Evolutionary conservation across 2,797 vertebrate genomes (phyloP).

Genomic region (Darevskia mixta): DNA sequence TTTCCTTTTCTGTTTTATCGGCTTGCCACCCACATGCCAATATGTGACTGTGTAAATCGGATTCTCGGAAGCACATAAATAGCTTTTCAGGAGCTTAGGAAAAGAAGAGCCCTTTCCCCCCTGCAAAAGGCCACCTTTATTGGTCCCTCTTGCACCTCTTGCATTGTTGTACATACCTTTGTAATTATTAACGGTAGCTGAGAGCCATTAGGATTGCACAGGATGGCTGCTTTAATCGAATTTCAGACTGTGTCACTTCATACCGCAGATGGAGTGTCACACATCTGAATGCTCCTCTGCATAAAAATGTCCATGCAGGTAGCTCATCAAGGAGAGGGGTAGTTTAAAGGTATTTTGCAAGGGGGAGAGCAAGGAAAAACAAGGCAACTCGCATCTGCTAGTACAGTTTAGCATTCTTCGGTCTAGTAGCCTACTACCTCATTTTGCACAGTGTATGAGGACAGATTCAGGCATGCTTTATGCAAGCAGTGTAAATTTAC

Average conservation of each 20-base stretch:
- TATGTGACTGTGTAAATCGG: slow-evolving; percentile 2
- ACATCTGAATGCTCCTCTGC: neutral
- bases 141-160: neutral
- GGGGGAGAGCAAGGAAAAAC: neutral
- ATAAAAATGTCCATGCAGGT: neutral
- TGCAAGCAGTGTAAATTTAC: neutral
- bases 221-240: neutral
- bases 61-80: neutral
- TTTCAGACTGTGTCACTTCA: neutral
- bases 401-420: neutral
- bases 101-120: neutral
- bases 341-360: neutral
- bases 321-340: neutral
- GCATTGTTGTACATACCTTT: neutral
- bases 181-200: neutral
- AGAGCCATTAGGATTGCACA: neutral
- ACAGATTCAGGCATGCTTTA: neutral
- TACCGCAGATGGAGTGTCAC: neutral
- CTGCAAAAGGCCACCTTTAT: neutral
- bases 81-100: neutral
- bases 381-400: neutral
- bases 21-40: neutral
- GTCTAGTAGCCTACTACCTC: neutral
- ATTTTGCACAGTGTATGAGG: neutral
- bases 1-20: slow-evolving; percentile 33